Percentiles rank a stretch among this genome's conserved stretches.
These are phyloP conservation scores for Hetaerina titia DNA, from an alignment of 2,888 invertebrate genomes.

Conservation along the genomic window DNA sequence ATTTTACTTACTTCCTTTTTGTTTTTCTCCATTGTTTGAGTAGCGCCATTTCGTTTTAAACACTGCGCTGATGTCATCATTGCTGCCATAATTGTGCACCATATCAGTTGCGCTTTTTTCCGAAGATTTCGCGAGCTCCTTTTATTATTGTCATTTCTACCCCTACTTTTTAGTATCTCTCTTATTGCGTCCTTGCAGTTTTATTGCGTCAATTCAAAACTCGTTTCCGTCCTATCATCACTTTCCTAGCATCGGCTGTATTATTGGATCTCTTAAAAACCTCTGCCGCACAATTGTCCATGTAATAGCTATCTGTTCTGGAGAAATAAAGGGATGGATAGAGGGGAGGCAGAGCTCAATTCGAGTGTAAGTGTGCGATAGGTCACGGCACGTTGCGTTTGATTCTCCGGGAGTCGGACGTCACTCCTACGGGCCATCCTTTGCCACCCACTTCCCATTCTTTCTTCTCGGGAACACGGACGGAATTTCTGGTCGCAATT, in stretches of 20 bases:
- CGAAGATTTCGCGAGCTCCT: background rate
- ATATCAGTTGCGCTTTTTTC: background rate
- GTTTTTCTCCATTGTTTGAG: background rate
- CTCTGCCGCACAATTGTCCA: background rate
- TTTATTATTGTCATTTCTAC: background rate
- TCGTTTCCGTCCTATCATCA: background rate
- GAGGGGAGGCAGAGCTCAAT: background rate
- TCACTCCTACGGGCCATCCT: background rate
- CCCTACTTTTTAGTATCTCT: background rate
- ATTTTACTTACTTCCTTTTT: background rate
- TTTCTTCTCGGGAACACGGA: background rate
- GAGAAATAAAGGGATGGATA: background rate
- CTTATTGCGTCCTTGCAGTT: constrained; percentile 19
- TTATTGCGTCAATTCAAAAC: constrained; percentile 27
- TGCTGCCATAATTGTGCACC: background rate
- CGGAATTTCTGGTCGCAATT: background rate
- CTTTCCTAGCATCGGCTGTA: background rate
- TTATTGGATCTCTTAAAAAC: background rate
- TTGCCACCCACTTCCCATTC: background rate
- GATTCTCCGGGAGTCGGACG: background rate
- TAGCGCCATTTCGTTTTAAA: background rate
- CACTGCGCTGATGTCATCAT: background rate
- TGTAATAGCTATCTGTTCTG: background rate
- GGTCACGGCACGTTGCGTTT: background rate
- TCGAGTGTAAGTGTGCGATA: background rate